phyloP scores from a whole-genome alignment of 2,113 vertebrate species.

The Galbula dea region DNA sequence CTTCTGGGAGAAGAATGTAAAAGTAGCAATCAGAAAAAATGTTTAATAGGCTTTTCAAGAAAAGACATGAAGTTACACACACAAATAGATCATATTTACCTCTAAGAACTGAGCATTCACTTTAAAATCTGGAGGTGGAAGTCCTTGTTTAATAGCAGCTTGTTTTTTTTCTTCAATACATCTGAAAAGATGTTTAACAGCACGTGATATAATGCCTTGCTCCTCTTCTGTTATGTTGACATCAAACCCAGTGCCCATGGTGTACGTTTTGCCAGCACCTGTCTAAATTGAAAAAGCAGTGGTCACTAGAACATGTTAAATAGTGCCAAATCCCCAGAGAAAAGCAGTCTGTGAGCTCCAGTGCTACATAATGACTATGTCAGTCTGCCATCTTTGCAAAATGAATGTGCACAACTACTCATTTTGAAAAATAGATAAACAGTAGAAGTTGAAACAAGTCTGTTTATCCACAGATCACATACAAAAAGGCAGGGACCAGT shows the following conservation, averaged over 20 bases:
- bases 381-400: neutral
- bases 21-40: neutral
- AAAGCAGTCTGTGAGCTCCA: neutral
- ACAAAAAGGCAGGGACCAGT: neutral
- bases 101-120: conserved; percentile 97
- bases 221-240: conserved; percentile 91
- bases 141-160: conserved; percentile 82
- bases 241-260: conserved; percentile 97
- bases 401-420: neutral
- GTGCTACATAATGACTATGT: neutral
- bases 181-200: conserved; percentile 90
- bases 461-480: neutral
- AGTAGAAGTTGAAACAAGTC: neutral
- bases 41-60: neutral
- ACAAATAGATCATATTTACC: conserved; percentile 69
- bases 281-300: conserved; percentile 75
- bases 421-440: neutral
- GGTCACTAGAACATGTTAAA: neutral
- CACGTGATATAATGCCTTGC: conserved; percentile 93
- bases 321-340: neutral
- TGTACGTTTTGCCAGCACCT: conserved; percentile 96
- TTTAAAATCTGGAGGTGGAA: conserved; percentile 95
- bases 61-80: neutral
- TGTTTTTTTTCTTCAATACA: conserved; percentile 88
- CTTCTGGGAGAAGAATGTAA: neutral